Percentiles rank a stretch among this genome's conserved stretches.
Conservation (phyloP, 2,888 invertebrate species). For the Scrobipalpa atriplicella region DNA sequence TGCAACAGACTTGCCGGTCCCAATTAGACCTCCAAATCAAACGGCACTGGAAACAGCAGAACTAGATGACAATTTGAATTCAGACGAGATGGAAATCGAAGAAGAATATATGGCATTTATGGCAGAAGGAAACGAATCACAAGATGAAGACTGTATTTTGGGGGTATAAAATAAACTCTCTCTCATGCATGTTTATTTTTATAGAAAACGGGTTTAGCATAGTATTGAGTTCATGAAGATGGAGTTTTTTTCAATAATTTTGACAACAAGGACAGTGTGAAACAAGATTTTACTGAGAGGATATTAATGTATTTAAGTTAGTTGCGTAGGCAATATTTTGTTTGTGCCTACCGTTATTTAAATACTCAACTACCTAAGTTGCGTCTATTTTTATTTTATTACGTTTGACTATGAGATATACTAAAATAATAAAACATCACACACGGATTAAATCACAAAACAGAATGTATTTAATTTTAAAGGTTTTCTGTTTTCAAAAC, state of each 20-base stretch:
- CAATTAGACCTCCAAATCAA: not conserved
- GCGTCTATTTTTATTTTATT: too few species aligned
- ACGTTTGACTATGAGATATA: too few species aligned
- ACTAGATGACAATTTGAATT: not conserved
- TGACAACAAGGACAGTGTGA: too few species aligned
- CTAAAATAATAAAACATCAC: not conserved
- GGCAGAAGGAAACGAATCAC: constrained; percentile 25
- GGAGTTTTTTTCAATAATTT: too few species aligned
- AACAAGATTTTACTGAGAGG: too few species aligned
- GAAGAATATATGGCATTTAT: not conserved
- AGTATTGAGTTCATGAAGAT: too few species aligned
- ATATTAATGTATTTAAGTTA: too few species aligned
- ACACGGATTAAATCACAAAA: not conserved
- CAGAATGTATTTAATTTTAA: not conserved
- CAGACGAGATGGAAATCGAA: constrained; percentile 14
- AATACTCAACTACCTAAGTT: too few species aligned
- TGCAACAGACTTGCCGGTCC: not conserved
- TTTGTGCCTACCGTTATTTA: too few species aligned
- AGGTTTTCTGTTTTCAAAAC: not conserved
- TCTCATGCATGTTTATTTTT: not conserved
- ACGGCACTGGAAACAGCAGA: not conserved
- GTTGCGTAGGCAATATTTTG: too few species aligned
- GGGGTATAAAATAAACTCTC: constrained; percentile 33
- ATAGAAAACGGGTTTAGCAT: not conserved
- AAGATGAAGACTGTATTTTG: constrained; percentile 37